Evolutionary conservation across 2,113 vertebrate species (phyloP).

Genomic region (Talpa occidentalis): DNA sequence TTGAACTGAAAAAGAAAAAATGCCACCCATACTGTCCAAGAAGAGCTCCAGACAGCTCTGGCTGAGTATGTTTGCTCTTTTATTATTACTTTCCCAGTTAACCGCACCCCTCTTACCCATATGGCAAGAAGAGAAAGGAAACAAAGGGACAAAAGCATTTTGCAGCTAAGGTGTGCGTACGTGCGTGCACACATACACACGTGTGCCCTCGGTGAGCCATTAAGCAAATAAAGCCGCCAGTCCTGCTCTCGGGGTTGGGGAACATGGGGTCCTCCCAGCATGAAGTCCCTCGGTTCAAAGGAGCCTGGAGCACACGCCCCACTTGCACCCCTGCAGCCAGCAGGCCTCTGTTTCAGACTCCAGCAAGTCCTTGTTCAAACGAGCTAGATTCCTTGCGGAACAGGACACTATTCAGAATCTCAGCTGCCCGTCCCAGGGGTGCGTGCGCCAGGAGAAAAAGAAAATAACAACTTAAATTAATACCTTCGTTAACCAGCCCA

Average conservation of each 20-base stretch:
- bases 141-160: neutral
- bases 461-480: neutral
- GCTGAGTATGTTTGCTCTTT: neutral
- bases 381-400: neutral
- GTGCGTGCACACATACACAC: neutral
- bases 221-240: neutral
- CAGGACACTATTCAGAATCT: slow-evolving; percentile 20
- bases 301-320: neutral
- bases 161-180: neutral
- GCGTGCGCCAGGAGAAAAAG: neutral
- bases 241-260: neutral
- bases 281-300: neutral
- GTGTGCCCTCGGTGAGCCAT: neutral
- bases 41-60: no score
- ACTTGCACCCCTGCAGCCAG: neutral
- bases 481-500: neutral
- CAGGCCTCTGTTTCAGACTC: neutral
- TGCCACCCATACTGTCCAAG: neutral
- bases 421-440: neutral
- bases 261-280: neutral
- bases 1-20: neutral
- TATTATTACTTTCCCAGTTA: neutral
- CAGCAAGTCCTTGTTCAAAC: neutral
- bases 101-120: neutral
- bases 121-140: neutral